Evolutionary conservation across 2,113 vertebrate species (phyloP), one percentile per base, ranked within the genome.

Genomic region (Genyomyrus donnyi): DNA sequence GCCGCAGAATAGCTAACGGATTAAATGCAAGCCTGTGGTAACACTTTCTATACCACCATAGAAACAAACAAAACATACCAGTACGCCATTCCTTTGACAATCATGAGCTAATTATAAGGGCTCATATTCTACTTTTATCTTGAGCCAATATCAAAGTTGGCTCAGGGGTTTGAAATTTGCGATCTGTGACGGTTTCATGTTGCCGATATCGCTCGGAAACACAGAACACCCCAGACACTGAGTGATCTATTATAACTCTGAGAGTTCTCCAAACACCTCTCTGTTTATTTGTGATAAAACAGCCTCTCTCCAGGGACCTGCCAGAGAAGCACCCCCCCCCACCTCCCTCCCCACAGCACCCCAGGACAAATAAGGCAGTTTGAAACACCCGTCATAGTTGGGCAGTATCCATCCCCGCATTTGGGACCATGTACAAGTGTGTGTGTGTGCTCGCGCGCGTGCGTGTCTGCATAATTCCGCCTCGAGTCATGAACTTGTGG

Each of bases 221-320:
- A 35, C 27, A 87, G 85, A 53, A 53, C 85, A 53, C 45, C 49
- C 49, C n/a, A 17, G 50, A 87, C 85, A 56, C 85, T 56, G 13
- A 87, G 50, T 31, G 85, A 53, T 53, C 85, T 53, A 87, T 87
- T 52, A 53, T 48, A 31, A 35, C 85, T 24, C 27, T 56, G 49
- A 87, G 85, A 48, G 24, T 31, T 27, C 35, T 35, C 27, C 27
- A 53, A 86, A 86, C 50, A 52, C 85, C 31, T 87, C 85, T 53
- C 85, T 53, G 85, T 19, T 56, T 87, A 53, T 87, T 87, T 87
- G 49, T 56, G 85, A 87, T 31, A 52, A 52, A 87, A 39, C 49
- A 31, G 11, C 50, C 50, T 87, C 85, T 19, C 49, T 53, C 85
- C 85, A 21, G 85, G n/a, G 48, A 45, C 84, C 84, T 24, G 45